A percentile compares a stretch with the other conserved stretches of the same genome.
These are phyloP conservation scores for Rhineura floridana DNA, from an alignment of 2,113 vertebrate species.

Conservation along the genomic window DNA sequence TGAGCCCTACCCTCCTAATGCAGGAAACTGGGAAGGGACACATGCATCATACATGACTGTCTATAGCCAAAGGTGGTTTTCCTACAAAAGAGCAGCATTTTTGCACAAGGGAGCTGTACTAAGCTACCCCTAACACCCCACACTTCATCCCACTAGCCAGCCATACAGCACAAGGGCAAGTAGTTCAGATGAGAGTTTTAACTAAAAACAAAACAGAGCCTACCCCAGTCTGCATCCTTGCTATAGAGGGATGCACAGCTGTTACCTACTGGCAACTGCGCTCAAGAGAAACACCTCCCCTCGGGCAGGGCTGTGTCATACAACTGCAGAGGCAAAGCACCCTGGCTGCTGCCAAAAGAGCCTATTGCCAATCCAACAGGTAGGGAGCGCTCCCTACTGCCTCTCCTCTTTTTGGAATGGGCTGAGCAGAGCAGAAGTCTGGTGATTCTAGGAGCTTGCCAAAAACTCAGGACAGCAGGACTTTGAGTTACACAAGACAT, in stretches of 20 bases:
- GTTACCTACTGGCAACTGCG: background rate
- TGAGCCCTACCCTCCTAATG: too few relatives aligned
- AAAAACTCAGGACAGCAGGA: slow-evolving; percentile 40
- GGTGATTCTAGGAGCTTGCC: background rate
- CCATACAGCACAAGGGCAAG: too few relatives aligned
- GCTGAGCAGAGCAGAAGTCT: background rate
- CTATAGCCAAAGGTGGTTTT: background rate
- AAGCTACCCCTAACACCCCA: accelerated
- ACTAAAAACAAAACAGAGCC: background rate
- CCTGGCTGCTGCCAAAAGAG: background rate
- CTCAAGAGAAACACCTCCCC: too few relatives aligned
- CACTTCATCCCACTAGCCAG: too few relatives aligned
- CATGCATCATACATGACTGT: background rate
- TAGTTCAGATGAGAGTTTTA: background rate
- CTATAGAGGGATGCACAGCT: background rate
- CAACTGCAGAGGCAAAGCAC: background rate
- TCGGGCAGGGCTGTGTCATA: background rate
- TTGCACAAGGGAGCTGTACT: background rate
- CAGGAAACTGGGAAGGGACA: too few relatives aligned
- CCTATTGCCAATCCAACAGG: background rate
- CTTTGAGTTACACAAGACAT: slow-evolving; percentile 47
- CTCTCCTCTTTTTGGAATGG: background rate
- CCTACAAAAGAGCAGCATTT: background rate
- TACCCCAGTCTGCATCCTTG: too few relatives aligned
- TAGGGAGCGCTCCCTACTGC: background rate